Evolutionary conservation across 2,888 invertebrate genomes (phyloP), one percentile per base, ranked within the genome.

Genomic region (Eucera pruinosa): DNA sequence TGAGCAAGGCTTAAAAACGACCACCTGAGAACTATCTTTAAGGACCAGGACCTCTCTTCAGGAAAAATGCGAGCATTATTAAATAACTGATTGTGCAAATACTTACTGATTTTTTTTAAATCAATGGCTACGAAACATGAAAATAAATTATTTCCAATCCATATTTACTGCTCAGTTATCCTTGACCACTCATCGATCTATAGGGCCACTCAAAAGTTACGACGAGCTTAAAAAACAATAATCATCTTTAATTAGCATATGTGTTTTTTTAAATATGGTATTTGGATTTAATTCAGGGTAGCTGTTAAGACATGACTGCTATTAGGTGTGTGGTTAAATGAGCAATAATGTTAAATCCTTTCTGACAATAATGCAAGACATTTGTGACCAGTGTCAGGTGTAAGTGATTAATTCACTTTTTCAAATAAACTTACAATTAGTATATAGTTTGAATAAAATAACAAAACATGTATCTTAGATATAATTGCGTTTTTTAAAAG

Each of bases 1-100:
- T 70, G 43, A 45, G 73, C 66, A 73, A 73, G 33, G 20, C n/a
- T 47, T 36, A 6, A 57, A 25, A 58, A 57, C 27, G 5, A 20
- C n/a, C n/a, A 18, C 2, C 23, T n/a, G 43, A 23, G 20, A 1
- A 62, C 25, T 2, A 13, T 13, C 2, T 4, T 27, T 25, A 7
- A n/a, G 9, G 1, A 25, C 13, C 15, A 30, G 11, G 9, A 52
- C 6, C 3, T 20, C 15, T 15, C 23, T 39, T 36, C 13, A 57
- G 7, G 3, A 7, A 41, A 20, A 27, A 9, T 55, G 20, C 11
- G 15, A 39, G 7, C 4, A 30, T 52, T 23, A 23, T n/a, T 39
- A n/a, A n/a, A n/a, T n/a, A 18, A n/a, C 15, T 2, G 20, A n/a
- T 60, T 41, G 9, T 33, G 11, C 13, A 62, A 57, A 58, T 45